Evolutionary conservation across 2,113 vertebrate species (phyloP).

Genomic region (Eleginops maclovinus): DNA sequence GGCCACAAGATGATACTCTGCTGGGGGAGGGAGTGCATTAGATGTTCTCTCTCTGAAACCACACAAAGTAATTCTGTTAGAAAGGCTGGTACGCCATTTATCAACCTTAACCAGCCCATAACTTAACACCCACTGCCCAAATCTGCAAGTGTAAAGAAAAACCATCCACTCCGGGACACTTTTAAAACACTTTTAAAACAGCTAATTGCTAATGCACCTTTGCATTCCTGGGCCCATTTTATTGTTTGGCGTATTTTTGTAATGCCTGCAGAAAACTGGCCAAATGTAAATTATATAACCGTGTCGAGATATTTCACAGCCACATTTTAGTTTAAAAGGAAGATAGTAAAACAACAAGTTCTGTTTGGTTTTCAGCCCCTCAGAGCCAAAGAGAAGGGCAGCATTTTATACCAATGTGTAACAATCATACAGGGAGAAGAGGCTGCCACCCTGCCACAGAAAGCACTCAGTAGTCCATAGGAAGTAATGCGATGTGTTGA

Average conservation of each 20-base stretch:
- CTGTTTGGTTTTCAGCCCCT: constrained; percentile 57
- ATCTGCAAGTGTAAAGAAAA: constrained; percentile 61
- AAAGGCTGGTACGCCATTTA: constrained; percentile 62
- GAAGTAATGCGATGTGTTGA: constrained; percentile 25
- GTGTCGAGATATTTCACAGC: constrained; percentile 55
- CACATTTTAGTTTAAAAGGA: constrained; percentile 48
- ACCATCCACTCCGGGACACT: constrained; percentile 48
- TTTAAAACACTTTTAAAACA: constrained; percentile 48
- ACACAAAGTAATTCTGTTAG: constrained; percentile 65
- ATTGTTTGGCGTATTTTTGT: constrained; percentile 66
- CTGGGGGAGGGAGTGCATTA: constrained; percentile 56
- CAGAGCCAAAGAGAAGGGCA: constrained; percentile 71
- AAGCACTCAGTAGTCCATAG: constrained; percentile 32
- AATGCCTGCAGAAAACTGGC: constrained; percentile 53
- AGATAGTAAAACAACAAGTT: constrained; percentile 28
- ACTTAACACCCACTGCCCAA: constrained; percentile 68
- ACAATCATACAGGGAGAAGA: constrained; percentile 38
- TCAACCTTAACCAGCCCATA: constrained; percentile 52
- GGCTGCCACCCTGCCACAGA: constrained; percentile 21
- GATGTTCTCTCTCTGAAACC: constrained; percentile 61
- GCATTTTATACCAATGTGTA: constrained; percentile 63
- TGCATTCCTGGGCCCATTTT: constrained; percentile 62
- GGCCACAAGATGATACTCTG: constrained; percentile 63
- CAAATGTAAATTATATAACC: constrained; percentile 59
- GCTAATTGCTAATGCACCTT: constrained; percentile 57